Conservation (phyloP, 2,797 vertebrate species). For the Acropternis orthonyx region DNA sequence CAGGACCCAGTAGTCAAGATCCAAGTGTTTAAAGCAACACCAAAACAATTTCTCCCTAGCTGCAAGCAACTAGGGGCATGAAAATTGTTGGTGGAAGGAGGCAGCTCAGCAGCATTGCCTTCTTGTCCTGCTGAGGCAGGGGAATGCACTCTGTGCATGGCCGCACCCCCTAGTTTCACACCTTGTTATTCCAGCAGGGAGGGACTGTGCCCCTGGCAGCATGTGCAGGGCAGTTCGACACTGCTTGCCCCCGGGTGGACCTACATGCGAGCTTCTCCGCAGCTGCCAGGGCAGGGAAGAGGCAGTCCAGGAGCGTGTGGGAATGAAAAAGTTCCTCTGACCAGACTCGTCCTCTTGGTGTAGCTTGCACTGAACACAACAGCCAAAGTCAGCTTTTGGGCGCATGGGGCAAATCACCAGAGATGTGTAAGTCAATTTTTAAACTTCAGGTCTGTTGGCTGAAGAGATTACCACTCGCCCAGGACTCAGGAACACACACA, state of each 20-base stretch:
- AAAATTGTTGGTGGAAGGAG: neutral
- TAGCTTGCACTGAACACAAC: fast-evolving
- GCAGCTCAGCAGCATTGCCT: fast-evolving
- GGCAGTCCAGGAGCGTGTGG: neutral
- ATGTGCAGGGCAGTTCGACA: neutral
- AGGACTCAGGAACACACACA: neutral
- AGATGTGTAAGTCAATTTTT: neutral
- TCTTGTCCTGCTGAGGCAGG: neutral
- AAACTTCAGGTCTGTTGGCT: neutral
- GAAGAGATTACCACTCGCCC: neutral
- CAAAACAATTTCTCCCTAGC: neutral
- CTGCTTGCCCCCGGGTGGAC: neutral
- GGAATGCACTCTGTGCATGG: fast-evolving
- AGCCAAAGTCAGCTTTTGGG: neutral
- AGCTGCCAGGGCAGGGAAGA: neutral
- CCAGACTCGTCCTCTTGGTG: fast-evolving
- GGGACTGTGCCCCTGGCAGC: neutral
- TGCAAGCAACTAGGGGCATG: neutral
- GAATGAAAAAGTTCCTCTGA: neutral
- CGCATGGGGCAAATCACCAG: neutral
- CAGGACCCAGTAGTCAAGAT: neutral
- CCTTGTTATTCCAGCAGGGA: neutral
- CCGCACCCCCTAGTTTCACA: neutral
- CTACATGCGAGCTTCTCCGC: neutral
- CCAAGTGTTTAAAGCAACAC: neutral